phyloP scores from a whole-genome alignment of 1,140 invertebrate species.

The Vollenhovia emeryi region DNA sequence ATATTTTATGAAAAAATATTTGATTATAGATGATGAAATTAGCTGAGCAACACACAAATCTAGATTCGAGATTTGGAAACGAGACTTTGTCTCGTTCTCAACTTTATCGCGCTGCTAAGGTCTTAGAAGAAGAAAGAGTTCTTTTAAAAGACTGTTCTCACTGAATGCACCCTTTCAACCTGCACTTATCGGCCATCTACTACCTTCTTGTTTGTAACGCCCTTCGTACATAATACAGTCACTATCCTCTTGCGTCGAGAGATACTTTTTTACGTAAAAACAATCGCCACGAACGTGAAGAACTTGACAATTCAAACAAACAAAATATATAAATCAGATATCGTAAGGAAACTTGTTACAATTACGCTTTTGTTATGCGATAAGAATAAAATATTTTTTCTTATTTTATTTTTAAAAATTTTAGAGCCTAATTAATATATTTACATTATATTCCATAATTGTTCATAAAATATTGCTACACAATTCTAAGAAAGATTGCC shows the following conservation, averaged over 20 bases:
- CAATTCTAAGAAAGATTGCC: not conserved
- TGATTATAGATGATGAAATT: conserved; percentile 17
- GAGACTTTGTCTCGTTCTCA: not conserved
- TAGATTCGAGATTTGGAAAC: not conserved
- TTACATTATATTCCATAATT: not conserved
- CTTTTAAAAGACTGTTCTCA: conserved; percentile 28
- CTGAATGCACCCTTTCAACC: conserved; percentile 43
- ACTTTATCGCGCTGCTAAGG: not conserved
- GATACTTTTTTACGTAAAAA: not conserved
- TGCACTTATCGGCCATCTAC: conserved; percentile 42
- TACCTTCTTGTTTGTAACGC: conserved; percentile 23
- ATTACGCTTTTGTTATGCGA: too few species aligned
- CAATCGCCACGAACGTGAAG: not conserved
- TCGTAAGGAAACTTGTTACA: not conserved
- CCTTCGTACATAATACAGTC: conserved; percentile 29
- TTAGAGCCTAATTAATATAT: not conserved
- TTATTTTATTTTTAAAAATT: not conserved
- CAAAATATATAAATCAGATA: not conserved
- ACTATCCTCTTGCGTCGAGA: conserved; percentile 7
- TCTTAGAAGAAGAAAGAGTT: not conserved
- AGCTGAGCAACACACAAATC: not conserved
- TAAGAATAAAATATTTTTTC: not conserved
- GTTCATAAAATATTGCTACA: not conserved
- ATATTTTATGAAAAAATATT: not conserved
- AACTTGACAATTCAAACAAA: conserved; percentile 9